Evolutionary conservation across 2,797 vertebrate genomes (phyloP), one percentile per base, ranked within the genome.

Genomic region (Calcarius lapponicus): DNA sequence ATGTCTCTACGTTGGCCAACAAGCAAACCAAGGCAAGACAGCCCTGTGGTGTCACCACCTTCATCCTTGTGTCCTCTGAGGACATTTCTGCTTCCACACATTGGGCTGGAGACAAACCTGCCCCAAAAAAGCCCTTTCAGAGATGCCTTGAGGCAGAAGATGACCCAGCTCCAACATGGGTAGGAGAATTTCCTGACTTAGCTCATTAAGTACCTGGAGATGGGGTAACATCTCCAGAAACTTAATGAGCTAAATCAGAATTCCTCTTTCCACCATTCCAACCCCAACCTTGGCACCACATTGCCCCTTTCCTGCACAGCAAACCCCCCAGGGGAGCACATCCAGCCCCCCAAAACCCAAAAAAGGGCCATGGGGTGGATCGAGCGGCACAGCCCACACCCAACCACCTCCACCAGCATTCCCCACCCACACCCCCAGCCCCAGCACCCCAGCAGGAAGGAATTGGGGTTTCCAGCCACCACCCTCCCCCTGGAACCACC

Each of bases 31-130:
- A 31, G 73, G 9, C 8, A 22, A 24, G 45, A 9, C 0, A 0
- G 20, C 3, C 24, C 47, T 53, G 32, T 45, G 54, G 18, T 5
- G 32, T 10, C 7, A 34, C 4, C 26, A 1, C 8, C 79, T 36
- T 11, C 34, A 21, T 7, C 78, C 40, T 72, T 1, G 0, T 0
- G 10, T 32, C 29, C 40, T 47, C 62, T 34, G 38, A 16, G 40
- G n/a, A 4, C 0, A 0, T 40, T 81, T 61, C 71, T 69, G 42
- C 45, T 32, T 61, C 53, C 1, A 3, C 11, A 1, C 5, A 0
- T 14, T 0, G 3, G 10, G 0, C 65, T 50, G 47, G 50, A 36
- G 47, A 54, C 51, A 72, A 21, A 38, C 48, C 57, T 10, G 18
- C 10, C 57, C 29, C 25, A 20, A 45, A 8, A 66, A 38, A 48